phyloP scores from a whole-genome alignment of 2,888 invertebrate species.

The Branchellion lobata region DNA sequence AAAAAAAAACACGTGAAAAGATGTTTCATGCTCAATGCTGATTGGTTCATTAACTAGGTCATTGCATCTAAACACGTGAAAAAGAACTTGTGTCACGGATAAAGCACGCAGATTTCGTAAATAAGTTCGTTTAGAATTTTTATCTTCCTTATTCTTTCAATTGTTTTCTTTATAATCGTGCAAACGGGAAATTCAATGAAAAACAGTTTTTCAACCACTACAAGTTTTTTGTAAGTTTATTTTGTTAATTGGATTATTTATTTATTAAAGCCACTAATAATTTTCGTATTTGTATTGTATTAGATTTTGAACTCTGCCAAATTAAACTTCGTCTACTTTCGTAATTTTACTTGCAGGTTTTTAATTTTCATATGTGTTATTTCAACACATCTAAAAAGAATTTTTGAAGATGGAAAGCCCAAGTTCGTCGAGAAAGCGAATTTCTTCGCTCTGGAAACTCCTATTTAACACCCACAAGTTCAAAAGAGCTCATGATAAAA shows the following conservation, averaged over 20 bases:
- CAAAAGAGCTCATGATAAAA: not conserved
- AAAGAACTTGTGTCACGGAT: no score
- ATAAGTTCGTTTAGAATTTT: not conserved
- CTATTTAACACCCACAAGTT: not conserved
- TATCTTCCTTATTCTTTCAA: not conserved
- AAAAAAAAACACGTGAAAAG: not conserved
- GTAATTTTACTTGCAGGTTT: not conserved
- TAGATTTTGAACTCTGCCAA: no score
- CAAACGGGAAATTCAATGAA: constrained; percentile 3
- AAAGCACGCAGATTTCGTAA: no score
- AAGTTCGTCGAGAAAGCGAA: constrained; percentile 5
- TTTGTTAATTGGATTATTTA: not conserved
- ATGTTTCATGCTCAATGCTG: not conserved
- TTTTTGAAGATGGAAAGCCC: constrained; percentile 3
- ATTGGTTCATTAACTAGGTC: not conserved
- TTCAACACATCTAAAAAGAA: not conserved
- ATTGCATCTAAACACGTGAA: not conserved
- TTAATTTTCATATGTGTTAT: not conserved
- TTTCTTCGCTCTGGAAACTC: constrained; percentile 27
- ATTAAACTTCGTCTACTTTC: no score
- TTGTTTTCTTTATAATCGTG: not conserved
- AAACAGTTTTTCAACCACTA: not conserved
- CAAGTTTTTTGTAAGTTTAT: not conserved
- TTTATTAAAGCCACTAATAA: not conserved
- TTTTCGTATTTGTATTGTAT: no score